Conservation (phyloP, 2,797 vertebrate genomes). For the Agapornis canus region DNA sequence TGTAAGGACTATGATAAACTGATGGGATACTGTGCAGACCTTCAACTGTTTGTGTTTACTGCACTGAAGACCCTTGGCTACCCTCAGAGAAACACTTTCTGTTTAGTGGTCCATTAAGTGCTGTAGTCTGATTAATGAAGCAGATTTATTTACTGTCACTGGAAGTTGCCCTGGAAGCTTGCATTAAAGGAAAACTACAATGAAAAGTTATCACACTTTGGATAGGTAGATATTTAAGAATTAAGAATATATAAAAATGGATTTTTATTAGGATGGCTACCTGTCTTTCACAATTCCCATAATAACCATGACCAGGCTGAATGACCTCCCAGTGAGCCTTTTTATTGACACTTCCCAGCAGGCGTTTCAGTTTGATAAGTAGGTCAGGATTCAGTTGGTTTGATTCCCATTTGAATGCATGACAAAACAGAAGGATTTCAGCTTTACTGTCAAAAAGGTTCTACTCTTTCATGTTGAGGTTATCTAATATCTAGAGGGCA, state of each 20-base stretch:
- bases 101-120: constrained; percentile 26
- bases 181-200: not conserved
- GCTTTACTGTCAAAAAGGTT: constrained; percentile 23
- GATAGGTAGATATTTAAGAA: not conserved
- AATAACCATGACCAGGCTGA: constrained; percentile 17
- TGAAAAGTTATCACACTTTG: not conserved
- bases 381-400: constrained; percentile 47
- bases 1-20: not conserved
- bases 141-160: not conserved
- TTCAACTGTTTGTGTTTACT: not conserved
- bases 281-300: not conserved
- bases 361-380: constrained; percentile 41
- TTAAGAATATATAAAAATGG: not conserved
- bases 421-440: constrained; percentile 52
- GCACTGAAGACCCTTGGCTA: not conserved
- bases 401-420: constrained; percentile 48
- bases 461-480: constrained; percentile 51
- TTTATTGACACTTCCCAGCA: constrained; percentile 55
- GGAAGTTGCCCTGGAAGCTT: constrained; percentile 23
- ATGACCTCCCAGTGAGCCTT: constrained; percentile 20
- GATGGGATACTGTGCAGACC: not conserved
- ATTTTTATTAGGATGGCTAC: not conserved
- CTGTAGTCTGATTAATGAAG: not conserved
- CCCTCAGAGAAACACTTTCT: not conserved
- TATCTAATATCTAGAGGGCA: constrained; percentile 46